phyloP scores from a whole-genome alignment of 2,797 vertebrate species.

The Acridotheres tristis region DNA sequence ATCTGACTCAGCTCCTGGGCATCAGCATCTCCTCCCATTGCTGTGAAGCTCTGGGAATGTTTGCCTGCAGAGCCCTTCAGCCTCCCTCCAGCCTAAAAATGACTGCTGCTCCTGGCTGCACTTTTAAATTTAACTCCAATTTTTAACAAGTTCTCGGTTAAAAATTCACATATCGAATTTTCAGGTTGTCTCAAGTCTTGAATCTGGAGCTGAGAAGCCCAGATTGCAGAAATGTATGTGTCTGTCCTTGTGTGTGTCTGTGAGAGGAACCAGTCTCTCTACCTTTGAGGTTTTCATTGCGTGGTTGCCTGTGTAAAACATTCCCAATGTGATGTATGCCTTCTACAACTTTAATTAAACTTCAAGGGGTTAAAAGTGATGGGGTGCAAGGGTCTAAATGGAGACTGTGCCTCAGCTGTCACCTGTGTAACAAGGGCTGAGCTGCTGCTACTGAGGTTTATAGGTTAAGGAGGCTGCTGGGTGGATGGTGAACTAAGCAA shows the following conservation, averaged over 20 bases:
- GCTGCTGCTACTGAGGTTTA: not conserved
- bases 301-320: not conserved
- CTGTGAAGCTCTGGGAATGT: not conserved
- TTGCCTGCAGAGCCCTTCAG: not conserved
- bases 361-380: not conserved
- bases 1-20: conserved; percentile 25
- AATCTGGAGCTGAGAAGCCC: not conserved
- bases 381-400: not conserved
- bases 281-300: not conserved
- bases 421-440: not conserved
- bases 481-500: not conserved
- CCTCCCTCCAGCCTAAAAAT: not conserved
- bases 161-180: not conserved
- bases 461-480: not conserved
- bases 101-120: not conserved
- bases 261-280: not conserved
- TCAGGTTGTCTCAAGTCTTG: not conserved
- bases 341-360: not conserved
- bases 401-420: not conserved
- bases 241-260: not conserved
- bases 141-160: not conserved
- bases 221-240: not conserved
- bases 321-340: not conserved
- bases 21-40: not conserved
- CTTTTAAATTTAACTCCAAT: not conserved